Percentiles rank a stretch among this genome's conserved stretches.
Conservation (phyloP, 2,888 invertebrate genomes). For the Elmis aenea region DNA sequence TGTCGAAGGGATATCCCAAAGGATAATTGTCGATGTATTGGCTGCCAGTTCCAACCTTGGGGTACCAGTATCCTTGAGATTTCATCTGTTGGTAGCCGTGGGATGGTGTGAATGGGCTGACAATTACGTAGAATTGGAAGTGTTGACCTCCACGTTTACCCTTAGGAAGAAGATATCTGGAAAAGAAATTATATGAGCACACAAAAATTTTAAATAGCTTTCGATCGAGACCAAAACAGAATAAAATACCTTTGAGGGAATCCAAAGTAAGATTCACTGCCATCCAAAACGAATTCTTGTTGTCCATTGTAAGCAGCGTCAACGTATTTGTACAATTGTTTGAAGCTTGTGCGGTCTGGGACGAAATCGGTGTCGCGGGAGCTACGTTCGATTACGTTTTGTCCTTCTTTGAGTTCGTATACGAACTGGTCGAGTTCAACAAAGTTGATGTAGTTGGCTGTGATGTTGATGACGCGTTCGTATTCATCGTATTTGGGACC, state of each 20-base stretch:
- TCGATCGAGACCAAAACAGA: too few relatives aligned
- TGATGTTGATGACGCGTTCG: conserved; percentile 49
- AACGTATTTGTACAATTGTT: conserved; percentile 59
- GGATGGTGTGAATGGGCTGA: conserved; percentile 41
- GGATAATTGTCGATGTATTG: conserved; percentile 53
- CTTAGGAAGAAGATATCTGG: conserved; percentile 61
- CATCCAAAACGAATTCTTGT: conserved; percentile 51
- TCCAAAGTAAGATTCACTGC: conserved; percentile 57
- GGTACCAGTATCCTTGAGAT: conserved; percentile 19
- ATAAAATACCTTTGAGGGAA: conserved; percentile 60
- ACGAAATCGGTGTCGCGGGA: conserved; percentile 62
- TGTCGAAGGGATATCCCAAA: conserved; percentile 71
- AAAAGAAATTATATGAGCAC: too few relatives aligned
- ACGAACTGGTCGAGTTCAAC: conserved; percentile 57
- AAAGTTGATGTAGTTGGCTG: conserved; percentile 56
- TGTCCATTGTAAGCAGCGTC: conserved; percentile 53
- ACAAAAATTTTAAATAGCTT: too few relatives aligned
- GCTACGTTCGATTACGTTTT: conserved; percentile 63
- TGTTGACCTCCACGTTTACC: conserved; percentile 61
- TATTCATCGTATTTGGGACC: conserved; percentile 65
- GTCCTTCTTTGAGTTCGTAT: conserved; percentile 57
- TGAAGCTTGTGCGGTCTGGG: conserved; percentile 60
- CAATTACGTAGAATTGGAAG: conserved; percentile 50
- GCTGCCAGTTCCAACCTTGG: conserved; percentile 27
- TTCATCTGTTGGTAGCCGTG: not conserved